phyloP scores from a whole-genome alignment of 1,140 invertebrate genomes.

The Trachelipus rathkii region DNA sequence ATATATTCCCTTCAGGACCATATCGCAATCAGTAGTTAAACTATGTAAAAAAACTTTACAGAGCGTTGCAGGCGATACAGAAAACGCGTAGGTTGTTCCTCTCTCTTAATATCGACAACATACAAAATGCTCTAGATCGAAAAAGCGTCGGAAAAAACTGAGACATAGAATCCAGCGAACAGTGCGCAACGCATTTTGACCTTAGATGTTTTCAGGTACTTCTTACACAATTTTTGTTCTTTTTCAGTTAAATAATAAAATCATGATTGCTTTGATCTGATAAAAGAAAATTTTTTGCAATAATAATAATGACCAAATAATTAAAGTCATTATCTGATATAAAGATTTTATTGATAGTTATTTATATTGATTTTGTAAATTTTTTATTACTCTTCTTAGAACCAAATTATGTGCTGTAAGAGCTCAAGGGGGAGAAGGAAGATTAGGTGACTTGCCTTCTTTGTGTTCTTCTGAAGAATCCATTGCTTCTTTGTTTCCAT shows the following conservation, averaged over 20 bases:
- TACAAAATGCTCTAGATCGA: conserved; percentile 47
- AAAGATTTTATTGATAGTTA: too few relatives aligned
- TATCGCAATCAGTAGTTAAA: conserved; percentile 44
- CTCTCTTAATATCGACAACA: conserved; percentile 47
- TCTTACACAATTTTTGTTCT: background rate
- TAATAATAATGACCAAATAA: too few relatives aligned
- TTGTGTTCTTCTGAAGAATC: conserved; percentile 47
- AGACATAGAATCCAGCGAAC: conserved; percentile 38
- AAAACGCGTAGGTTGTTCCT: conserved; percentile 47
- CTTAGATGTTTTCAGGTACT: conserved; percentile 40
- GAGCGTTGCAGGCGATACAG: conserved; percentile 46
- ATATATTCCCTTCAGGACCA: conserved; percentile 37
- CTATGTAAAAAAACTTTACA: conserved; percentile 46
- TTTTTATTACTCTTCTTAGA: conserved; percentile 23
- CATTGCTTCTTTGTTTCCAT: conserved; percentile 43
- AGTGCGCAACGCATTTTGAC: conserved; percentile 41
- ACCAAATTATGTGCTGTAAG: conserved; percentile 41
- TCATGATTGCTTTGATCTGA: too few relatives aligned
- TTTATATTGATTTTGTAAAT: too few relatives aligned
- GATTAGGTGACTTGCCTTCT: conserved; percentile 42
- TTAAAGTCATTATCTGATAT: too few relatives aligned
- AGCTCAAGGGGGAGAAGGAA: conserved; percentile 42
- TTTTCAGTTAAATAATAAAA: background rate
- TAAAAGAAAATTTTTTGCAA: background rate
- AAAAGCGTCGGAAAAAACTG: conserved; percentile 48